phyloP scores from a whole-genome alignment of 2,888 invertebrate genomes.

The Dicycla oo region DNA sequence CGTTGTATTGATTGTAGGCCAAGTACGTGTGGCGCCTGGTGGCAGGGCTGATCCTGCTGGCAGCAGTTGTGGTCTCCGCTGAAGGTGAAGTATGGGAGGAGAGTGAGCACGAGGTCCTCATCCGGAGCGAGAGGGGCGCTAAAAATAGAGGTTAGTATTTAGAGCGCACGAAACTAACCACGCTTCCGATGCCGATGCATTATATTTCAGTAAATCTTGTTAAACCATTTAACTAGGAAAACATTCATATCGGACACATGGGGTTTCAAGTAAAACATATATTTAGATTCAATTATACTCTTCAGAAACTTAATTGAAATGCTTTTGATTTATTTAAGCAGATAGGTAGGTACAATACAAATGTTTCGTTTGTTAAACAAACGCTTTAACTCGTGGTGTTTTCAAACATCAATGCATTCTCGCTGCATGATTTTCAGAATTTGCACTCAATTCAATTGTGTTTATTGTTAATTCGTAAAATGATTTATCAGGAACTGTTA shows the following conservation, averaged over 20 bases:
- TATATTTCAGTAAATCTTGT: slow-evolving; percentile 31
- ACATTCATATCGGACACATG: neutral
- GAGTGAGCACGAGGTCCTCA: slow-evolving; percentile 94
- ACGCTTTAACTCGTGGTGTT: slow-evolving; percentile 42
- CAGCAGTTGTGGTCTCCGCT: slow-evolving; percentile 86
- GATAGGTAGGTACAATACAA: neutral
- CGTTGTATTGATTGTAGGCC: slow-evolving; percentile 67
- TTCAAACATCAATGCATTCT: slow-evolving; percentile 22
- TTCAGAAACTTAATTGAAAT: neutral
- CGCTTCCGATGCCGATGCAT: slow-evolving; percentile 47
- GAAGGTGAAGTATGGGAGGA: slow-evolving; percentile 95
- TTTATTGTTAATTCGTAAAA: slow-evolving; percentile 2
- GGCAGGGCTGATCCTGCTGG: slow-evolving; percentile 87
- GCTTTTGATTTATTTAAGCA: neutral
- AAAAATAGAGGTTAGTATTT: slow-evolving; percentile 92
- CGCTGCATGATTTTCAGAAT: slow-evolving; percentile 4
- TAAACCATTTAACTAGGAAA: slow-evolving; percentile 18
- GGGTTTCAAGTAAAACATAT: neutral
- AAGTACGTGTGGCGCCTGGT: slow-evolving; percentile 85
- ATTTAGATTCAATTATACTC: neutral
- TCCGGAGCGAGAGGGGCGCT: slow-evolving; percentile 95
- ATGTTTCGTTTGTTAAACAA: neutral
- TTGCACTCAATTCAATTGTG: slow-evolving; percentile 14
- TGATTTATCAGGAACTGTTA: neutral
- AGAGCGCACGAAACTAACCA: slow-evolving; percentile 54